These are phyloP conservation scores for Virgularia gustaviana DNA, from an alignment of 92 coral and sea anemone genomes.

Conservation along the genomic window DNA sequence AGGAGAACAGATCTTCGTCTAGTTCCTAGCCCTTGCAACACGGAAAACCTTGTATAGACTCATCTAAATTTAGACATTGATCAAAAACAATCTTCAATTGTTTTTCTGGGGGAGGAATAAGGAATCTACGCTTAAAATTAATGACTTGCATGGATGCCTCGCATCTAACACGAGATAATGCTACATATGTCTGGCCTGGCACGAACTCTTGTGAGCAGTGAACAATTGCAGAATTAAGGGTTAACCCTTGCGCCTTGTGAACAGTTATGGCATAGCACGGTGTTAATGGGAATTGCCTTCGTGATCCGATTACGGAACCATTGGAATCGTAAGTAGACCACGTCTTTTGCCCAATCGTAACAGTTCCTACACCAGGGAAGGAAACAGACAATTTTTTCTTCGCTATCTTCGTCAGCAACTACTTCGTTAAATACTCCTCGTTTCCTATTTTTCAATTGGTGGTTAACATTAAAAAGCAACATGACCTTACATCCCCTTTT, in stretches of 20 bases:
- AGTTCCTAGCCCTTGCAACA: slow-evolving; percentile 28
- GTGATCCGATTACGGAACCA: slow-evolving; percentile 36
- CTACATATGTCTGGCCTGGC: too few species aligned
- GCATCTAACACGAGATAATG: slow-evolving; percentile 41
- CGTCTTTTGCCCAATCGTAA: slow-evolving; percentile 28
- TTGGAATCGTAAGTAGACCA: slow-evolving; percentile 38
- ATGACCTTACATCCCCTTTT: neutral
- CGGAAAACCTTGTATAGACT: slow-evolving; percentile 6
- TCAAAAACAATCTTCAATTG: neutral
- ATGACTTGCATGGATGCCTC: slow-evolving; percentile 29
- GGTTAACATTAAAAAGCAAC: neutral
- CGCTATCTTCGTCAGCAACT: neutral
- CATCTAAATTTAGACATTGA: neutral
- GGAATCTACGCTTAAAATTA: slow-evolving; percentile 12
- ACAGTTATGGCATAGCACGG: too few species aligned
- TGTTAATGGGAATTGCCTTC: slow-evolving; percentile 45
- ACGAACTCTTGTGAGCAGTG: slow-evolving; percentile 52
- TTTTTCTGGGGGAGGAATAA: slow-evolving; percentile 29
- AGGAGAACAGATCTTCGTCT: neutral
- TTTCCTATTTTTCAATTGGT: neutral
- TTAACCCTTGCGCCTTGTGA: too few species aligned
- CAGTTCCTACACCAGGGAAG: slow-evolving; percentile 33
- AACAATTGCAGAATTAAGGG: slow-evolving; percentile 49
- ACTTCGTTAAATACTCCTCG: neutral
- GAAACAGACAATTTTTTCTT: slow-evolving; percentile 6